Conservation (phyloP, 2,888 invertebrate genomes). For the Harmothoe impar region DNA sequence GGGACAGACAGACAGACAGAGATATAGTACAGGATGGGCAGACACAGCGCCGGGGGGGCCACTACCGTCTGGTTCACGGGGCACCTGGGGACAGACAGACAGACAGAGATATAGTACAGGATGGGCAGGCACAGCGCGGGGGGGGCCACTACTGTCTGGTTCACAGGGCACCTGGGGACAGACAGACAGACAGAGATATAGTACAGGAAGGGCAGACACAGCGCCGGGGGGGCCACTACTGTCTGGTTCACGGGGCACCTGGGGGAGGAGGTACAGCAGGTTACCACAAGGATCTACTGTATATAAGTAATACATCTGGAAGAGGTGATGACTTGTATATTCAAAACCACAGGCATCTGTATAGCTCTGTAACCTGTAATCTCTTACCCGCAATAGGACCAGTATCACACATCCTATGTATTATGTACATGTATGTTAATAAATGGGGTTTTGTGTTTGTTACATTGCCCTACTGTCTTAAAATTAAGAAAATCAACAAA, state of each 20-base stretch:
- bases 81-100: conserved; percentile 59
- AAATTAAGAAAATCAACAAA: background rate
- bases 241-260: background rate
- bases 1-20: background rate
- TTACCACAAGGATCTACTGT: too few relatives aligned
- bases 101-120: conserved; percentile 46
- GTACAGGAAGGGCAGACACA: conserved; percentile 62
- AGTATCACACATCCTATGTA: background rate
- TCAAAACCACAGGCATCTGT: too few relatives aligned
- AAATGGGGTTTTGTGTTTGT: background rate
- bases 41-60: conserved; percentile 50
- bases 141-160: background rate
- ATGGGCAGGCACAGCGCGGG: conserved; percentile 63
- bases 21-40: conserved; percentile 61
- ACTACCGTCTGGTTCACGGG: background rate
- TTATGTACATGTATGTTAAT: too few relatives aligned
- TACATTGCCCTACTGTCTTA: background rate
- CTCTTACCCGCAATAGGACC: too few relatives aligned
- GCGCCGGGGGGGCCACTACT: background rate
- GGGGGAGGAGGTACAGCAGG: too few relatives aligned
- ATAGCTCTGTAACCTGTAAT: too few relatives aligned
- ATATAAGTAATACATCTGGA: too few relatives aligned
- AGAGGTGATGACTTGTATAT: too few relatives aligned
- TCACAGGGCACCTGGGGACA: conserved; percentile 28
- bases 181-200: background rate